Evolutionary conservation across 1,140 invertebrate species (phyloP), one percentile per base, ranked within the genome.

Genomic region (Delia radicum): DNA sequence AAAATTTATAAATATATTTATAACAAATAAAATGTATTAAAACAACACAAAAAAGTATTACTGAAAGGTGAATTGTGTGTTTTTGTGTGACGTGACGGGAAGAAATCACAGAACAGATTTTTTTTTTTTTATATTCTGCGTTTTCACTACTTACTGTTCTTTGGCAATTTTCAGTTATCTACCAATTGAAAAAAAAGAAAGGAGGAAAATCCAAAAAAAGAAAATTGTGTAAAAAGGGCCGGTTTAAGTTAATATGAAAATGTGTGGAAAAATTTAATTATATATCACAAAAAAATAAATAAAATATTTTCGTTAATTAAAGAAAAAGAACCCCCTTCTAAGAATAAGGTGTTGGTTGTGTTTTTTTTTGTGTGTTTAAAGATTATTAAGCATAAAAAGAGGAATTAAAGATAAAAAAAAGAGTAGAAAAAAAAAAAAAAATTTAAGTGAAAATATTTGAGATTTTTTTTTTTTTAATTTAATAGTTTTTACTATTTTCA

Each of bases 141-240:
- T 37, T 7, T 37, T 28, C 15, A 21, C 65, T 37, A 21, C 28
- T 24, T 15, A 31, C 28, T 33, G n/a, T 73, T 73, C 69, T 69
- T 76, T 76, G 73, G 75, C 72, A 76, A 46, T 74, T 76, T 76
- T 76, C 75, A 76, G 75, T 76, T 76, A 48, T 76, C 62, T 76
- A 76, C 72, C 72, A 55, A 42, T 61, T 61, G 42, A 31, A 71
- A 75, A 71, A 75, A 31, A 29, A 18, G 29, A 69, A 24, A n/a
- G n/a, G 3, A 72, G 33, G 13, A 62, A 71, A 75, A 74, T 27
- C 62, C 24, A 37, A 29, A 65, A 65, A 65, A 26, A 61, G 42
- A 18, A 69, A 75, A 26, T 48, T 28, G 33, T 33, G n/a, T 10
- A 73, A 71, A 61, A 72, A 69, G 55, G 65, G 62, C 74, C 74